Conservation (phyloP, 2,113 vertebrate genomes). For the Micronycteris hirsuta region DNA sequence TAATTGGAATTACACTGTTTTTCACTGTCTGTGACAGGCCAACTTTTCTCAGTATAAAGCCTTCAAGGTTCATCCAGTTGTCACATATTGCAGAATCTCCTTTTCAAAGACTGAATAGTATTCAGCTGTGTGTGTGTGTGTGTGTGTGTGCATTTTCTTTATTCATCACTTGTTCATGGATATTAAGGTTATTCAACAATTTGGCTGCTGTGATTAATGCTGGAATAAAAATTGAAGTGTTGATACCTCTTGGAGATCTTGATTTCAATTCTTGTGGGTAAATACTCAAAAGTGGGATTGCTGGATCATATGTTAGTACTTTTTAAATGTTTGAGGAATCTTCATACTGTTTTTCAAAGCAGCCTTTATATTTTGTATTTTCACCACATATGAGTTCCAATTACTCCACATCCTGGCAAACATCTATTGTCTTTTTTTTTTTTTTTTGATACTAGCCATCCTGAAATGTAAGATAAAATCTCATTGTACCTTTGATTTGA, state of each 20-base stretch:
- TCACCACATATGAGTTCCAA: background rate
- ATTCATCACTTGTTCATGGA: background rate
- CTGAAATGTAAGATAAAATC: background rate
- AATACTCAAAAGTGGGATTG: background rate
- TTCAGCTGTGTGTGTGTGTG: background rate
- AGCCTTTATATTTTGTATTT: background rate
- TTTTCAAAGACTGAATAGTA: background rate
- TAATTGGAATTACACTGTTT: background rate
- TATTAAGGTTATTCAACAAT: background rate
- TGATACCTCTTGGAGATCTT: background rate
- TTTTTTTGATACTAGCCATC: background rate
- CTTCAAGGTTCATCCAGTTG: background rate
- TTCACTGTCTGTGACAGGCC: background rate
- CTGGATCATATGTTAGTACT: background rate
- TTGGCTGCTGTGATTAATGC: background rate
- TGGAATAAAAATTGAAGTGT: background rate
- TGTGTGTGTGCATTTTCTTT: background rate
- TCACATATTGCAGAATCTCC: background rate
- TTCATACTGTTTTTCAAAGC: background rate
- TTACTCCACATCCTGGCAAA: background rate
- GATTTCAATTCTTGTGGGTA: background rate
- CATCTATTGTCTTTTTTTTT: background rate
- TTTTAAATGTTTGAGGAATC: background rate
- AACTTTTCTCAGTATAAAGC: background rate
- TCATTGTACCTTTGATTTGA: background rate